Evolutionary conservation across 2,113 vertebrate genomes (phyloP), one percentile per base, ranked within the genome.

Genomic region (Sceloporus tristichus): DNA sequence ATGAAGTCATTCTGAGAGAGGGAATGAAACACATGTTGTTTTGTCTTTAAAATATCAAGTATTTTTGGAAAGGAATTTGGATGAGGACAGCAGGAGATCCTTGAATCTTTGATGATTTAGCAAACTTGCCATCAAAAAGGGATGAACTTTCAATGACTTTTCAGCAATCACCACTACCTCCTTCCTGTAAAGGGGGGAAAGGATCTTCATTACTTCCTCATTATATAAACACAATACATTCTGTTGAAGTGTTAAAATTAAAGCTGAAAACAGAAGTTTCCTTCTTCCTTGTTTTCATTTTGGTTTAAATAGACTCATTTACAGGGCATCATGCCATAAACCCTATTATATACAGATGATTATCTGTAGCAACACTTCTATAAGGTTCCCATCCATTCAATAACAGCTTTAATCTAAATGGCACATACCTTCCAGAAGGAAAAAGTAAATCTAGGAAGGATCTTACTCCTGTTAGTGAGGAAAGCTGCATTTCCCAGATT

Each of bases 11-110:
- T 68, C 91, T 91, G 88, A 91, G 77, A 78, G 87, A 85, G 78
- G 86, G 84, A 94, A 95, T 91, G 88, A 75, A 94, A 88, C 91
- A 95, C 92, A 93, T 95, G 93, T 92, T 89, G 87, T 78, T 53
- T 25, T 84, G 86, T 88, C 66, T 91, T 92, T 91, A 92, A 94
- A 95, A 75, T 25, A 48, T 81, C 88, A 53, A 1, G 0, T 92
- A 65, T 18, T 5, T 40, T 83, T 87, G 89, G 59, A 23, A 62
- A 11, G n/a, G 53, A n/a, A 68, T 68, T 5, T 68, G 66, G 66
- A 68, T 71, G 68, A 11, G 3, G 79, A 79, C 87, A 93, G 90
- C 85, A 65, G 0, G 70, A 89, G 66, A 53, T 0, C 0, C 0
- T 9, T 54, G 62, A 87, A 93, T 82, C 77, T 85, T 16, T 86